phyloP scores from a whole-genome alignment of 2,888 invertebrate genomes.

The Cyrtodaria siliqua region DNA sequence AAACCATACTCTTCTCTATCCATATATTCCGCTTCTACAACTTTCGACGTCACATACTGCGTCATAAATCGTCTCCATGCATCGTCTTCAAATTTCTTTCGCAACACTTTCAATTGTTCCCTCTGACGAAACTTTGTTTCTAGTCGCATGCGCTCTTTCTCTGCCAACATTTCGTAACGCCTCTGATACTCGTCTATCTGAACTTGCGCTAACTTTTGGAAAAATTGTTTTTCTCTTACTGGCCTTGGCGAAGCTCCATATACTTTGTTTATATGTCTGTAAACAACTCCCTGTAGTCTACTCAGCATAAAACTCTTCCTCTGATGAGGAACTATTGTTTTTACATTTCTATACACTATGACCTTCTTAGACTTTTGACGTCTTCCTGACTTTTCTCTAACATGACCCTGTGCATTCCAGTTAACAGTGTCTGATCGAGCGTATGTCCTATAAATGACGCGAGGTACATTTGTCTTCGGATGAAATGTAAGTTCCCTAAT shows the following conservation, averaged over 20 bases:
- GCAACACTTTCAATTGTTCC: conserved; percentile 64
- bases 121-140: conserved; percentile 58
- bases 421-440: conserved; percentile 51
- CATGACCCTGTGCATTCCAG: conserved; percentile 36
- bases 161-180: conserved; percentile 57
- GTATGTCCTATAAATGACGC: conserved; percentile 66
- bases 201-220: conserved; percentile 69
- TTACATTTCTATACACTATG: conserved; percentile 35
- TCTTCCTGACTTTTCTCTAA: conserved; percentile 34
- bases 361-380: conserved; percentile 24
- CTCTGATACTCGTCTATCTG: conserved; percentile 67
- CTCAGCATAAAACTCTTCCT: conserved; percentile 68
- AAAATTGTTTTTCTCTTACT: conserved; percentile 69
- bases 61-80: conserved; percentile 77
- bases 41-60: conserved; percentile 79
- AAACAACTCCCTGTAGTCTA: conserved; percentile 68
- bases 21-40: conserved; percentile 74
- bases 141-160: conserved; percentile 56
- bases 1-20: conserved; percentile 76
- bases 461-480: conserved; percentile 57
- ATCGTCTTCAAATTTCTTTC: conserved; percentile 73
- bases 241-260: conserved; percentile 64
- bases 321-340: conserved; percentile 40
- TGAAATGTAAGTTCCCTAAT: conserved; percentile 64
- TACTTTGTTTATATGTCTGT: conserved; percentile 71